Conservation (phyloP, 2,888 invertebrate species). For the Epsilonema sp. region DNA sequence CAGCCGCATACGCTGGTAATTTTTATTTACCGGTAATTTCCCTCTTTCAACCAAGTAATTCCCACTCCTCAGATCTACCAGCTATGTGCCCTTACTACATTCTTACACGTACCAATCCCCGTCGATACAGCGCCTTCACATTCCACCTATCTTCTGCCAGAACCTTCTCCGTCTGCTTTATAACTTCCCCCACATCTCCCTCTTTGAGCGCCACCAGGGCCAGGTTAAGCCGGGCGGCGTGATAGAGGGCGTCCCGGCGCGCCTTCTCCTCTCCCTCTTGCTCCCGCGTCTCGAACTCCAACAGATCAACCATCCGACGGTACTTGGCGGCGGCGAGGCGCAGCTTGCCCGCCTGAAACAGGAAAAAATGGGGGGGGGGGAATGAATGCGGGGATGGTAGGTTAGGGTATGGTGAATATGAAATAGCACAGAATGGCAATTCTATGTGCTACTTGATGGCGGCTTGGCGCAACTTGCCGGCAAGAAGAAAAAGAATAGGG, state of each 20-base stretch:
- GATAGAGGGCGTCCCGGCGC: slow-evolving; percentile 4
- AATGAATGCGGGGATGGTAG: no score
- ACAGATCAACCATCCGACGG: slow-evolving; percentile 47
- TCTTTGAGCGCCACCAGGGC: slow-evolving; percentile 58
- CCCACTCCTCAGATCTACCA: slow-evolving; percentile 3
- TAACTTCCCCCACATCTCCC: slow-evolving; percentile 49
- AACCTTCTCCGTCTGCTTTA: slow-evolving; percentile 53
- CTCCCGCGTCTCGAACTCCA: slow-evolving; percentile 39
- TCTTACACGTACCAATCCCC: slow-evolving; percentile 15
- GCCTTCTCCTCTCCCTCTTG: slow-evolving; percentile 5
- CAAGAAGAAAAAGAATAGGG: no score
- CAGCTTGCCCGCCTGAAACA: slow-evolving; percentile 43
- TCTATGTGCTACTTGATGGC: no score
- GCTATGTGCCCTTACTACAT: no score
- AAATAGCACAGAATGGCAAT: neutral
- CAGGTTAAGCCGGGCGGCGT: slow-evolving; percentile 49
- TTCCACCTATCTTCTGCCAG: slow-evolving; percentile 51
- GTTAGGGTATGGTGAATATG: neutral
- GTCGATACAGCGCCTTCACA: slow-evolving; percentile 68
- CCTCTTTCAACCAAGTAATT: slow-evolving; percentile 2
- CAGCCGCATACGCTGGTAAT: no score
- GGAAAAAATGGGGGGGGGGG: neutral
- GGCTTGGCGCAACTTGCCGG: no score
- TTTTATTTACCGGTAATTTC: no score
- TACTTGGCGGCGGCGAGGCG: slow-evolving; percentile 65